Evolutionary conservation across 2,888 invertebrate species (phyloP).

Genomic region (Xestia sexstrigata): DNA sequence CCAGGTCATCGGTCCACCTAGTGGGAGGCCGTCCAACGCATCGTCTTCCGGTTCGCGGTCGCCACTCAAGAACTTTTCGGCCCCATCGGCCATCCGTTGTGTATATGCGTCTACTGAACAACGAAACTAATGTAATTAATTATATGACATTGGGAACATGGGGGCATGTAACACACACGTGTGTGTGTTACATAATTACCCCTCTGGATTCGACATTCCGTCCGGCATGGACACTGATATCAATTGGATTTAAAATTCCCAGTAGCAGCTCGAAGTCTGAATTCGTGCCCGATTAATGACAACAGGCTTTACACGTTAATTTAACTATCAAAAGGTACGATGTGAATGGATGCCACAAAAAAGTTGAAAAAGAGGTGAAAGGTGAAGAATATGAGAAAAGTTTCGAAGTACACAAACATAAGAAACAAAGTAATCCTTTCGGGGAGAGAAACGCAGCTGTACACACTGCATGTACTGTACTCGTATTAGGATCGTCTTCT

Average conservation of each 20-base stretch:
- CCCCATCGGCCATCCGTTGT: no score
- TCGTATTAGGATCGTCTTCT: constrained; percentile 14
- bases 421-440: constrained; percentile 4
- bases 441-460: constrained; percentile 12
- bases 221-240: background rate
- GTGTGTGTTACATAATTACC: background rate
- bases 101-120: no score
- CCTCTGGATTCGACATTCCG: background rate
- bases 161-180: background rate
- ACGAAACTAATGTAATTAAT: background rate
- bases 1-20: no score
- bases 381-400: background rate
- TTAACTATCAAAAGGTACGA: background rate
- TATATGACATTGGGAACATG: background rate
- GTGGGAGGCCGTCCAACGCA: no score
- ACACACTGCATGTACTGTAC: no score
- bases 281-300: background rate
- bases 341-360: background rate
- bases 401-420: constrained; percentile 1
- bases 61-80: no score
- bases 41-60: no score
- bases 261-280: background rate
- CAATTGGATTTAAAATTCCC: background rate
- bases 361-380: background rate
- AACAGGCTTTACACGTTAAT: background rate